Evolutionary conservation across 1,140 invertebrate species (phyloP).

Genomic region (Papilio dardanus): DNA sequence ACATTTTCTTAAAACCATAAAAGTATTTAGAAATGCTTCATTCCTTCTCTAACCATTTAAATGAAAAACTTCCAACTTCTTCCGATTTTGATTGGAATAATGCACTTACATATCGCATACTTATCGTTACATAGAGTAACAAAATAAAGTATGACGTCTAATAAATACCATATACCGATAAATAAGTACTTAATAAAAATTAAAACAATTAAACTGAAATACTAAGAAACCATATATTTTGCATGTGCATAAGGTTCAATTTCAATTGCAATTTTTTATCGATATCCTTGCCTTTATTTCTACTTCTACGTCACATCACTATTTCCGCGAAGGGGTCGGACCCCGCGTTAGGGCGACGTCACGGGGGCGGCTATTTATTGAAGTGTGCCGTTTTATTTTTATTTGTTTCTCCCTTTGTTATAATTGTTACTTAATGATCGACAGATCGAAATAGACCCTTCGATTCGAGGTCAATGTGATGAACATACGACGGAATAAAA

Average conservation of each 20-base stretch:
- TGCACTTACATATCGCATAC: too few relatives aligned
- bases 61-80: too few relatives aligned
- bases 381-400: slow-evolving; percentile 71
- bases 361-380: slow-evolving; percentile 66
- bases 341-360: slow-evolving; percentile 54
- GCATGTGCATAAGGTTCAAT: neutral
- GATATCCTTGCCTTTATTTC: slow-evolving; percentile 38
- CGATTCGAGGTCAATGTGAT: slow-evolving; percentile 27
- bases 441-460: slow-evolving; percentile 33
- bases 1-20: too few relatives aligned
- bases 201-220: neutral
- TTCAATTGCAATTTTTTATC: slow-evolving; percentile 42
- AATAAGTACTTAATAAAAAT: too few relatives aligned
- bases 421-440: slow-evolving; percentile 73
- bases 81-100: too few relatives aligned
- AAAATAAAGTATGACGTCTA: too few relatives aligned
- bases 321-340: slow-evolving; percentile 52
- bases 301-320: slow-evolving; percentile 49
- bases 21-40: too few relatives aligned
- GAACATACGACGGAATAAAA: neutral
- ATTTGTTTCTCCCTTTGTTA: slow-evolving; percentile 67
- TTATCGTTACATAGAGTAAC: too few relatives aligned
- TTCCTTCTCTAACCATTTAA: too few relatives aligned
- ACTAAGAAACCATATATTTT: neutral
- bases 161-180: too few relatives aligned